Percentiles rank a stretch among this genome's conserved stretches.
phyloP scores from a whole-genome alignment of 2,888 invertebrate genomes.

The Lissocephala sabroskyi region DNA sequence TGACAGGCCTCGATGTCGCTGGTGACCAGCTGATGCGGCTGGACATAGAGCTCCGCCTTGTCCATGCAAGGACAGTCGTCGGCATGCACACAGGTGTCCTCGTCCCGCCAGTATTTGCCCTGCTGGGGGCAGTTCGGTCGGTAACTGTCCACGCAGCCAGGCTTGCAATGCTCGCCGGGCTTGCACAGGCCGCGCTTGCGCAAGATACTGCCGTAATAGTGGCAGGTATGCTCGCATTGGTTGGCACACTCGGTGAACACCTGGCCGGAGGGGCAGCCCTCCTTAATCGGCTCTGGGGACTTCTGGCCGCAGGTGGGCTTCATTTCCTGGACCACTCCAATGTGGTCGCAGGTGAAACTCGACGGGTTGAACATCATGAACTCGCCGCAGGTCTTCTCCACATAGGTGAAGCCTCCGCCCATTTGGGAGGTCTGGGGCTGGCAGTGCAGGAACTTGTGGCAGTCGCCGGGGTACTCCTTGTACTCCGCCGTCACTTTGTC shows the following conservation, averaged over 20 bases:
- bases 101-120: constrained; percentile 81
- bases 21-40: constrained; percentile 79
- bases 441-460: constrained; percentile 82
- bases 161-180: constrained; percentile 61
- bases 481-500: constrained; percentile 74
- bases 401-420: constrained; percentile 72
- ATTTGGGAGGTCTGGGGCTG: constrained; percentile 68
- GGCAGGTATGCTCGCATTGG: constrained; percentile 81
- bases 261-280: constrained; percentile 72
- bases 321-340: constrained; percentile 74
- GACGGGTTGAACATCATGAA: constrained; percentile 80
- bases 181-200: constrained; percentile 66
- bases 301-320: constrained; percentile 76
- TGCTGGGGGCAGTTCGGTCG: constrained; percentile 74
- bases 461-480: constrained; percentile 78
- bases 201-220: constrained; percentile 75
- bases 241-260: constrained; percentile 81
- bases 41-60: constrained; percentile 76
- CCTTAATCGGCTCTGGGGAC: constrained; percentile 19
- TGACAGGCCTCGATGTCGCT: constrained; percentile 82
- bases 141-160: constrained; percentile 69
- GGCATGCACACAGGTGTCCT: constrained; percentile 80
- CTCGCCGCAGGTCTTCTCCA: constrained; percentile 79
- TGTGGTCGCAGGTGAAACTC: constrained; percentile 79
- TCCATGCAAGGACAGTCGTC: constrained; percentile 85